Conservation (phyloP, 1,140 invertebrate genomes). For the Zaprionus davidi region DNA sequence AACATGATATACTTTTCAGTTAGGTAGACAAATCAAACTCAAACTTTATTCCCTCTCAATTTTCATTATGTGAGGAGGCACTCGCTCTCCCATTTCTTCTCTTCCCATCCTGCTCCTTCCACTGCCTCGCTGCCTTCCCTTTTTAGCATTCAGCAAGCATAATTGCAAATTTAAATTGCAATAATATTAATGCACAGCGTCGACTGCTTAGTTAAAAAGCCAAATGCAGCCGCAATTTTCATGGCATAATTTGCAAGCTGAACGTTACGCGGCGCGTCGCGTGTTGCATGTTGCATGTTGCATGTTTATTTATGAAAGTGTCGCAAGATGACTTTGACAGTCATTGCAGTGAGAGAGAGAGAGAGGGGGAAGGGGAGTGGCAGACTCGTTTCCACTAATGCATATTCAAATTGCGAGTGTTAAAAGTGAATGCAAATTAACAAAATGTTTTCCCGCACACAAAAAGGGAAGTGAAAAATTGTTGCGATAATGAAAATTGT, state of each 20-base stretch:
- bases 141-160: slow-evolving; percentile 70
- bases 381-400: slow-evolving; percentile 19
- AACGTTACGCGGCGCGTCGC: neutral
- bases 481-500: slow-evolving; percentile 17
- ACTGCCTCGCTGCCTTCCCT: slow-evolving; percentile 8
- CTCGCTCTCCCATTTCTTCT: neutral
- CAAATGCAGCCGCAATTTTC: slow-evolving; percentile 44
- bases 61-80: slow-evolving; percentile 2
- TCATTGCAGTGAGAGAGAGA: neutral
- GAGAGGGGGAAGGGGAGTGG: neutral
- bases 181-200: slow-evolving; percentile 63
- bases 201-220: slow-evolving; percentile 67
- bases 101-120: neutral
- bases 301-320: slow-evolving; percentile 79
- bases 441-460: slow-evolving; percentile 55
- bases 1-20: slow-evolving; percentile 9
- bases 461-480: slow-evolving; percentile 56
- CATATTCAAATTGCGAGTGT: slow-evolving; percentile 63
- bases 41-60: slow-evolving; percentile 10
- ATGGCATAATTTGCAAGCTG: slow-evolving; percentile 63
- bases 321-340: slow-evolving; percentile 46
- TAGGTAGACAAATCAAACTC: slow-evolving; percentile 13
- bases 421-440: slow-evolving; percentile 76
- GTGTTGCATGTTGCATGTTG: slow-evolving; percentile 42
- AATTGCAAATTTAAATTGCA: slow-evolving; percentile 76